Conservation (phyloP, 2,888 invertebrate species). For the Apodemia zela region DNA sequence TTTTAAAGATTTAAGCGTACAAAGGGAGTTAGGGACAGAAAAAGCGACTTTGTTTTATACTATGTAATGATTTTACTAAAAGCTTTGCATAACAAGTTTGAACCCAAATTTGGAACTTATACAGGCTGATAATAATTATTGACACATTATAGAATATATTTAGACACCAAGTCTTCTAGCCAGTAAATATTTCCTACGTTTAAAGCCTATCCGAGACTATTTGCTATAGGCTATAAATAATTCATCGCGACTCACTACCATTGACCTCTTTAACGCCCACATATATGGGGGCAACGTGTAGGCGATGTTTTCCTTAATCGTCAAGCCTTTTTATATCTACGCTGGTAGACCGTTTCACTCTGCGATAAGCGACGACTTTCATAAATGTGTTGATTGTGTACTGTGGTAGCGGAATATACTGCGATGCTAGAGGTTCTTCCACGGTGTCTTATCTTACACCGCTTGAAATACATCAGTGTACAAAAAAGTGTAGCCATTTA, state of each 20-base stretch:
- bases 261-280: constrained; percentile 13
- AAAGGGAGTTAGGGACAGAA: too few species aligned
- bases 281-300: constrained; percentile 13
- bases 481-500: too few species aligned
- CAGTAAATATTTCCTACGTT: not conserved
- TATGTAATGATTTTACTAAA: too few species aligned
- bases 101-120: too few species aligned
- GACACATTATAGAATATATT: not conserved
- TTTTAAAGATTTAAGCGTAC: too few species aligned
- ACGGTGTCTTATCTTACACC: too few species aligned
- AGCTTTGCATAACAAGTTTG: too few species aligned
- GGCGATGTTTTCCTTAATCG: constrained; percentile 13
- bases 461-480: too few species aligned
- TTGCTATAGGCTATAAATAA: constrained; percentile 13
- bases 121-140: too few species aligned
- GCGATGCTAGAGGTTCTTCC: too few species aligned
- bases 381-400: not conserved
- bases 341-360: not conserved
- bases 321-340: constrained; percentile 8
- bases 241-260: constrained; percentile 15
- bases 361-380: not conserved
- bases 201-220: constrained; percentile 7
- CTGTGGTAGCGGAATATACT: too few species aligned
- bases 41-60: too few species aligned
- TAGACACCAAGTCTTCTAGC: not conserved